Percentiles rank a stretch among this genome's conserved stretches.
Evolutionary conservation across 2,888 invertebrate genomes (phyloP).

Genomic region (Acrocyrtus sp.): DNA sequence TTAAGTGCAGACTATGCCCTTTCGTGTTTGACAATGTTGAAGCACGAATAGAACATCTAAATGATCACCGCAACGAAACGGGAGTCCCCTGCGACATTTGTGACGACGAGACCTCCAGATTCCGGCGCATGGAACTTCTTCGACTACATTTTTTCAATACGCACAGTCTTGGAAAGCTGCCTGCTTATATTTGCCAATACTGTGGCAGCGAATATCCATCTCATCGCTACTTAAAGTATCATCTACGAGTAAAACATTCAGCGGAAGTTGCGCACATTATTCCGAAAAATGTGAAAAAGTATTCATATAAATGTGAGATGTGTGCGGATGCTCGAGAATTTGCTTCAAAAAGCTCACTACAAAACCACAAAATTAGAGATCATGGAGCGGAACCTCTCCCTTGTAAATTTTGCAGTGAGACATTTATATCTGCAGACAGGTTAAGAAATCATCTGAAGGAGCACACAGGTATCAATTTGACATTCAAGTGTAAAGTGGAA

Average conservation of each 20-base stretch:
- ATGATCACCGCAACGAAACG: background rate
- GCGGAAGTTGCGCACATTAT: background rate
- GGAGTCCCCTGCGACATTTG: conserved; percentile 8
- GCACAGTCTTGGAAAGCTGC: background rate
- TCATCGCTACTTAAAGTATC: too few species aligned
- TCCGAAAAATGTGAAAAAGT: background rate
- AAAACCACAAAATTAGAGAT: background rate
- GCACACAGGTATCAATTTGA: background rate
- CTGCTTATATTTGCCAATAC: background rate
- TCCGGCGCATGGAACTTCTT: background rate
- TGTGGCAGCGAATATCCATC: background rate
- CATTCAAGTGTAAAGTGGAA: background rate
- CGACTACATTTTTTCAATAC: background rate
- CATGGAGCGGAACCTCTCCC: background rate
- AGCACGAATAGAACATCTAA: background rate
- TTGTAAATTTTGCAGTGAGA: background rate
- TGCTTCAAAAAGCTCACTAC: background rate
- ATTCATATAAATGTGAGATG: background rate
- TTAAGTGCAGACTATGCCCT: conserved; percentile 5
- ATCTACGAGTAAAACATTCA: background rate
- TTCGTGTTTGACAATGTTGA: background rate
- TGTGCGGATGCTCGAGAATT: background rate
- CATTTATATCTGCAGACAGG: background rate
- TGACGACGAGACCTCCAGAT: background rate
- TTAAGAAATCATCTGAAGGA: background rate